Conservation (phyloP, 1,140 invertebrate genomes). For the Leptonema lineaticorne region DNA sequence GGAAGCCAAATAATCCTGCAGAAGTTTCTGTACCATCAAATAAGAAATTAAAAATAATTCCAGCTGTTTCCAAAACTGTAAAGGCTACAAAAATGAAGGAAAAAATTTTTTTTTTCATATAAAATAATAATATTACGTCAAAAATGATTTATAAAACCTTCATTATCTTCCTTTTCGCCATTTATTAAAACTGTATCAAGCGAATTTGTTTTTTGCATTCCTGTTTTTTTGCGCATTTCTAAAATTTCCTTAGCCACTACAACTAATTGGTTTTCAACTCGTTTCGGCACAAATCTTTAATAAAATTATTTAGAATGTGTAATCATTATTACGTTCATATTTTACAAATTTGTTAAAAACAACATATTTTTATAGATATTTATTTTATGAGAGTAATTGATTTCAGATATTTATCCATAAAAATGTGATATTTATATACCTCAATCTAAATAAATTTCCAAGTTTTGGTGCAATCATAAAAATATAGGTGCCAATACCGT, state of each 20-base stretch:
- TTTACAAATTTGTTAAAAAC: too few species aligned
- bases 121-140: neutral
- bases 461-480: slow-evolving; percentile 33
- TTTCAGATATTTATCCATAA: slow-evolving; percentile 5
- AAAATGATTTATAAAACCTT: neutral
- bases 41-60: slow-evolving; percentile 31
- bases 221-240: slow-evolving; percentile 16
- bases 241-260: slow-evolving; percentile 21
- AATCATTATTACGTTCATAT: too few species aligned
- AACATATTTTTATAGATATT: too few species aligned
- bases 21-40: slow-evolving; percentile 38
- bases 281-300: slow-evolving; percentile 26
- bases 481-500: slow-evolving; percentile 7
- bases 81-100: neutral
- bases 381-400: too few species aligned
- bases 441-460: neutral
- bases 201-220: slow-evolving; percentile 13
- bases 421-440: slow-evolving; percentile 10
- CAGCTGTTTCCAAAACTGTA: slow-evolving; percentile 19
- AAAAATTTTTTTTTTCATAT: neutral
- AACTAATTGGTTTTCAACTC: slow-evolving; percentile 21
- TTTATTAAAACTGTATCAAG: slow-evolving; percentile 24
- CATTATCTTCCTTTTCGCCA: neutral
- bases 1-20: slow-evolving; percentile 23
- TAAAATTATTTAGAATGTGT: neutral